Conservation (phyloP, 2,888 invertebrate species). For the Athrips mouffetella region DNA sequence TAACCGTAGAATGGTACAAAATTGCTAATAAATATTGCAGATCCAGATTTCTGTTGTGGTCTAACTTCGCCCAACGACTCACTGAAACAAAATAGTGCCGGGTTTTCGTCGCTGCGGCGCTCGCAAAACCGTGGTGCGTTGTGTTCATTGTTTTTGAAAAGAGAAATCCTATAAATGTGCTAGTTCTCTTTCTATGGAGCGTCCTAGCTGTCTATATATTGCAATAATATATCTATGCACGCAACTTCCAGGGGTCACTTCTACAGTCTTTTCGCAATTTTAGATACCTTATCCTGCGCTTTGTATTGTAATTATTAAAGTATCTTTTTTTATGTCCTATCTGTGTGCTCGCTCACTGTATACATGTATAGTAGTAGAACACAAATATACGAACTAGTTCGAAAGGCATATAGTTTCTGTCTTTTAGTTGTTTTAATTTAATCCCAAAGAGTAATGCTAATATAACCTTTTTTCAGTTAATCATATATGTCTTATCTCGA, state of each 20-base stretch:
- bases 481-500: background rate
- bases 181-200: slow-evolving; percentile 40
- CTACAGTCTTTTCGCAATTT: slow-evolving; percentile 40
- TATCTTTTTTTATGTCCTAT: slow-evolving; percentile 23
- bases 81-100: slow-evolving; percentile 80
- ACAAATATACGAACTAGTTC: slow-evolving; percentile 1
- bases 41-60: slow-evolving; percentile 94
- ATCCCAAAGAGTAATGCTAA: too few species aligned
- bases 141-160: slow-evolving; percentile 76
- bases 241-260: slow-evolving; percentile 36
- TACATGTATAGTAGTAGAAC: slow-evolving; percentile 32
- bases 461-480: too few species aligned
- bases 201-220: slow-evolving; percentile 30
- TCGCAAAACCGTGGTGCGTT: slow-evolving; percentile 81
- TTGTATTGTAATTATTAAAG: slow-evolving; percentile 32
- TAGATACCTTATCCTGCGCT: slow-evolving; percentile 46
- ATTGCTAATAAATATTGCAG: slow-evolving; percentile 82
- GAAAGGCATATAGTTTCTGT: background rate
- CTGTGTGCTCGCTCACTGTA: slow-evolving; percentile 37
- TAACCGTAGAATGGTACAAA: slow-evolving; percentile 17
- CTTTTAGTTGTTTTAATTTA: background rate
- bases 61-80: slow-evolving; percentile 88
- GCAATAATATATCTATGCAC: slow-evolving; percentile 49
- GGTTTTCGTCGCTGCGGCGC: slow-evolving; percentile 71
- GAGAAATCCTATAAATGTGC: slow-evolving; percentile 56